Conservation (phyloP, 2,113 vertebrate genomes). For the Phalacrocorax pelagicus region DNA sequence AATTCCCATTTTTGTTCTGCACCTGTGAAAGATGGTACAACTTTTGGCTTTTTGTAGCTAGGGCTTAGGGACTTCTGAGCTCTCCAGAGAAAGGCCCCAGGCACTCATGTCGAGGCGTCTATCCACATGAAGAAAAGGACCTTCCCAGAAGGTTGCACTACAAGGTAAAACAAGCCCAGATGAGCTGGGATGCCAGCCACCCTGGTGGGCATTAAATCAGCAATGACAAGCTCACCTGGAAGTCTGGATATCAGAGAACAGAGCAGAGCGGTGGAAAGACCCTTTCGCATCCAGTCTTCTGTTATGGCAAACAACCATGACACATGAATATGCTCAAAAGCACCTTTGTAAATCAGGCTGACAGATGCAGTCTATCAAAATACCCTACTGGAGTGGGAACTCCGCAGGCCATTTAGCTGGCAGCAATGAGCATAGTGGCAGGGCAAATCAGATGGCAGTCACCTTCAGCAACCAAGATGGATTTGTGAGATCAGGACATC, state of each 20-base stretch:
- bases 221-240: not conserved
- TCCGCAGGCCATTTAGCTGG: not conserved
- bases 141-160: not conserved
- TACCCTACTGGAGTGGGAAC: not conserved
- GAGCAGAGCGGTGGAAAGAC: not conserved
- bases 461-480: not conserved
- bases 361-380: not conserved
- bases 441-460: not conserved
- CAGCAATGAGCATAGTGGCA: not conserved
- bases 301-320: not conserved
- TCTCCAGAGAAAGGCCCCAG: not conserved
- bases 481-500: not conserved
- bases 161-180: not conserved
- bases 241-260: not conserved
- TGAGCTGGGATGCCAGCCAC: not conserved
- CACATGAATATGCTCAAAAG: not conserved
- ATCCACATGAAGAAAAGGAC: not conserved
- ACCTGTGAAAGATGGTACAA: not conserved
- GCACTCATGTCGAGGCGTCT: not conserved
- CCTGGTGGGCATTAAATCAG: not conserved
- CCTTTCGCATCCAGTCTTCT: not conserved
- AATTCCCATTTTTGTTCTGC: not conserved
- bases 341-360: conserved; percentile 15
- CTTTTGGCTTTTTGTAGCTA: not conserved
- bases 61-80: not conserved